A percentile compares a stretch with the other conserved stretches of the same genome.
Evolutionary conservation across 2,113 vertebrate genomes (phyloP).

Genomic region (Grammomys surdaster): DNA sequence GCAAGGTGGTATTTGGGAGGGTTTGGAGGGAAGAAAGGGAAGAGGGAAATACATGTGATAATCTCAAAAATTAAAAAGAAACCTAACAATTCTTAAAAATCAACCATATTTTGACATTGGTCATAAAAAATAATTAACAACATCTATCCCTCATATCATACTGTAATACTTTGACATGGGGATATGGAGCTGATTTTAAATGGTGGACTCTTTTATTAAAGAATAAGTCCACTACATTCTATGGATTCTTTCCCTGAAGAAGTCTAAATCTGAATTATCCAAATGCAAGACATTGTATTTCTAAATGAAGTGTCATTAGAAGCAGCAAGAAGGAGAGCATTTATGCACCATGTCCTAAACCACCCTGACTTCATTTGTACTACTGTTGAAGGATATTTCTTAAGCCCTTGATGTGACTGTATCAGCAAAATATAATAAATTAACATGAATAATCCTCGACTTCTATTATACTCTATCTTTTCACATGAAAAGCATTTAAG

Average conservation of each 20-base stretch:
- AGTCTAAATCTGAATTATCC: slow-evolving; percentile 76
- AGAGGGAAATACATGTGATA: not conserved
- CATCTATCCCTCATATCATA: slow-evolving; percentile 24
- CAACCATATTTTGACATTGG: not conserved
- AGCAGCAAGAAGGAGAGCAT: slow-evolving; percentile 53
- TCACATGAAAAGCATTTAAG: slow-evolving; percentile 80
- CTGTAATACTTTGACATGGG: slow-evolving; percentile 58
- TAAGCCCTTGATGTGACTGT: slow-evolving; percentile 81
- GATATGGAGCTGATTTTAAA: slow-evolving; percentile 41
- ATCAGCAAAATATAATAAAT: slow-evolving; percentile 78
- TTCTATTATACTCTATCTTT: slow-evolving; percentile 79
- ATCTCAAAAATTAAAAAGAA: not conserved
- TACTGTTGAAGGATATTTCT: slow-evolving; percentile 70
- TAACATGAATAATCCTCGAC: slow-evolving; percentile 73
- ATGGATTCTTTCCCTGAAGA: slow-evolving; percentile 71
- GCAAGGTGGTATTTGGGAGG: not conserved
- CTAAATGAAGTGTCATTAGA: slow-evolving; percentile 81
- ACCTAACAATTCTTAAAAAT: not conserved
- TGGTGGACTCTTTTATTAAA: slow-evolving; percentile 68
- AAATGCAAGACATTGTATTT: slow-evolving; percentile 78
- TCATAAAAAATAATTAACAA: not conserved
- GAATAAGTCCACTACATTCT: slow-evolving; percentile 61
- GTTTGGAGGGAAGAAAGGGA: not conserved
- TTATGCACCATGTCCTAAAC: slow-evolving; percentile 77
- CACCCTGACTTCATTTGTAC: slow-evolving; percentile 72